Percentiles rank a stretch among this genome's conserved stretches.
phyloP scores from a whole-genome alignment of 30 jellyfish, hydroid and myxozoan genomes.

The Morbakka virulenta region DNA sequence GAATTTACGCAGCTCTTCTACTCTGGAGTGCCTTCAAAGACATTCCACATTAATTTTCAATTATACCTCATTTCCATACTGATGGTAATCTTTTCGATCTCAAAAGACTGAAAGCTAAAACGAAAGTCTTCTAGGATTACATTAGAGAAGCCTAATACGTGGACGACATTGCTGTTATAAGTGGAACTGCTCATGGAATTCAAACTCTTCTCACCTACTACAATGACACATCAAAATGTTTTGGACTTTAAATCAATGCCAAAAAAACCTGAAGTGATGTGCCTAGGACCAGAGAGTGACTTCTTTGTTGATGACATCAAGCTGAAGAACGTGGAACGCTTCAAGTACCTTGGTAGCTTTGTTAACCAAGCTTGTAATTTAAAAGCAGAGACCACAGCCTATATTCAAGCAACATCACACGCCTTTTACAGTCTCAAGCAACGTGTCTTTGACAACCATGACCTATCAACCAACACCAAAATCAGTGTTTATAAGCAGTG shows the following conservation, averaged over 20 bases:
- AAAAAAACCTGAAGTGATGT: conserved; percentile 10
- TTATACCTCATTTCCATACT: conserved; percentile 25
- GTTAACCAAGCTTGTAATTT: no score
- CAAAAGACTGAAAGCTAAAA: no score
- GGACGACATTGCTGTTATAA: conserved; percentile 13
- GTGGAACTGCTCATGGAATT: no score
- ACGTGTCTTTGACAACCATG: no score
- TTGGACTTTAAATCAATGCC: conserved; percentile 1
- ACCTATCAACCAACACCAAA: no score
- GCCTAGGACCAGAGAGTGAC: no score
- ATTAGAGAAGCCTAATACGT: conserved; percentile 58
- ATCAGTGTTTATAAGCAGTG: conserved; percentile 22
- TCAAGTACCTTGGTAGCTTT: no score
- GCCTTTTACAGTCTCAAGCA: no score
- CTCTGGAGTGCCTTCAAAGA: conserved; percentile 50
- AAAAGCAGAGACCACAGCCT: neutral
- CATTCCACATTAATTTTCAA: no score
- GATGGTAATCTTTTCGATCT: conserved; percentile 22
- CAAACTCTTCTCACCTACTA: no score
- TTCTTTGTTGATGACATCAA: no score
- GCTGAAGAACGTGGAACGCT: no score
- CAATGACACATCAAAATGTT: neutral
- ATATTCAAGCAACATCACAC: conserved; percentile 16
- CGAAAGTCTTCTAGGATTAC: neutral
- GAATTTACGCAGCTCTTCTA: conserved; percentile 49